Evolutionary conservation across 2,113 vertebrate species (phyloP).

Genomic region (Catharus minimus): DNA sequence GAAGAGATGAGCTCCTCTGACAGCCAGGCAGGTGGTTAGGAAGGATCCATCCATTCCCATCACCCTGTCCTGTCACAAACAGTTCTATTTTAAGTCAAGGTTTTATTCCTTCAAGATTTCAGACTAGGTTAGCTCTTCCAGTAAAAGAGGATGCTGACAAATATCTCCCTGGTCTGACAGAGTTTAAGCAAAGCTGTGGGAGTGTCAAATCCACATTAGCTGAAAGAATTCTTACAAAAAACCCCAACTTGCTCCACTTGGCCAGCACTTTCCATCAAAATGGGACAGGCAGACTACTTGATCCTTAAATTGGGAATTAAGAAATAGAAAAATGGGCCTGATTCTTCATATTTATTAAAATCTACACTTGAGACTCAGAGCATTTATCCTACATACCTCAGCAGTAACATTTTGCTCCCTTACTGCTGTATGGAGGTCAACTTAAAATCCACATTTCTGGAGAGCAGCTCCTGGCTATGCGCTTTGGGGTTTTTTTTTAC

Average conservation of each 20-base stretch:
- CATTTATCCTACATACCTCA: background rate
- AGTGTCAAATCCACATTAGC: background rate
- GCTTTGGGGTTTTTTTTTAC: accelerated
- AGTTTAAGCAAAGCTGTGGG: background rate
- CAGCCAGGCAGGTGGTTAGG: slow-evolving; percentile 5
- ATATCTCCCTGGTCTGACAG: background rate
- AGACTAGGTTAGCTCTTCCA: slow-evolving; percentile 1
- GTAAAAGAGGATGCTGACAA: background rate
- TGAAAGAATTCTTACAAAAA: background rate
- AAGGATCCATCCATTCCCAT: background rate
- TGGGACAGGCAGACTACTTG: background rate
- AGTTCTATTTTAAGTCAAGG: slow-evolving; percentile 24
- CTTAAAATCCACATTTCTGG: background rate
- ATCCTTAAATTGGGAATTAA: background rate
- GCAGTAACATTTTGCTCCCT: background rate
- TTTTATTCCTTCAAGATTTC: slow-evolving; percentile 19
- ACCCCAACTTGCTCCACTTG: background rate
- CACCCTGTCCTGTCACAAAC: slow-evolving; percentile 20
- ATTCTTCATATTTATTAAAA: background rate
- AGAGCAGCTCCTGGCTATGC: background rate
- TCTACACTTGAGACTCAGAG: background rate
- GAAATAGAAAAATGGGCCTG: background rate
- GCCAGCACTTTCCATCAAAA: background rate
- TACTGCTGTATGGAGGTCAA: background rate
- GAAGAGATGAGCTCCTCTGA: slow-evolving; percentile 12